These are phyloP conservation scores for Chaunax sp. DNA, from an alignment of 2,797 vertebrate species.

Conservation along the genomic window DNA sequence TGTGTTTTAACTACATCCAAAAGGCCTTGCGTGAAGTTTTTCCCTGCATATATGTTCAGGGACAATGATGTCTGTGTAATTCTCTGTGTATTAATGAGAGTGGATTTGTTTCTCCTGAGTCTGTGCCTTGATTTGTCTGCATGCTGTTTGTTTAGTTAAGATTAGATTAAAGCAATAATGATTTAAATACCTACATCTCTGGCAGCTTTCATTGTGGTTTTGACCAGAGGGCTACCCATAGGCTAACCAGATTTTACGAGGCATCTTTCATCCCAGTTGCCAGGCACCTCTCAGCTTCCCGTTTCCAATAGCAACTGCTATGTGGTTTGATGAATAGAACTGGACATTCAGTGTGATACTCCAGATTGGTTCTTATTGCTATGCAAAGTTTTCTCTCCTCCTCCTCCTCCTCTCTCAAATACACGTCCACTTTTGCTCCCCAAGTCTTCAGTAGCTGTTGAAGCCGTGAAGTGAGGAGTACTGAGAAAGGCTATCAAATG, in stretches of 20 bases:
- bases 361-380: slow-evolving; percentile 63
- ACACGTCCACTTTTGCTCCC: slow-evolving; percentile 21
- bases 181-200: slow-evolving; percentile 38
- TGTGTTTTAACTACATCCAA: slow-evolving; percentile 29
- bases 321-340: slow-evolving; percentile 80
- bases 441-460: slow-evolving; percentile 50
- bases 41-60: slow-evolving; percentile 16
- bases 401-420: slow-evolving; percentile 31
- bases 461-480: slow-evolving; percentile 63
- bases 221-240: slow-evolving; percentile 64
- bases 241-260: slow-evolving; percentile 74
- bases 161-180: slow-evolving; percentile 36
- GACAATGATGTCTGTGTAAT: slow-evolving; percentile 26
- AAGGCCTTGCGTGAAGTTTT: slow-evolving; percentile 54
- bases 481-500: slow-evolving; percentile 48
- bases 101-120: slow-evolving; percentile 37
- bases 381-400: slow-evolving; percentile 65
- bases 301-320: slow-evolving; percentile 84
- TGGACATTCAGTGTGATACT: slow-evolving; percentile 78
- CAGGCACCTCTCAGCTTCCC: slow-evolving; percentile 82
- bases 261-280: slow-evolving; percentile 78
- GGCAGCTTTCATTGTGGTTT: slow-evolving; percentile 45
- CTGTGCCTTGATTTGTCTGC: slow-evolving; percentile 26
- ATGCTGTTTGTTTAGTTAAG: slow-evolving; percentile 14
- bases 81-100: slow-evolving; percentile 14